Evolutionary conservation across 1,140 invertebrate species (phyloP).

Genomic region (Euborellia annulipes): DNA sequence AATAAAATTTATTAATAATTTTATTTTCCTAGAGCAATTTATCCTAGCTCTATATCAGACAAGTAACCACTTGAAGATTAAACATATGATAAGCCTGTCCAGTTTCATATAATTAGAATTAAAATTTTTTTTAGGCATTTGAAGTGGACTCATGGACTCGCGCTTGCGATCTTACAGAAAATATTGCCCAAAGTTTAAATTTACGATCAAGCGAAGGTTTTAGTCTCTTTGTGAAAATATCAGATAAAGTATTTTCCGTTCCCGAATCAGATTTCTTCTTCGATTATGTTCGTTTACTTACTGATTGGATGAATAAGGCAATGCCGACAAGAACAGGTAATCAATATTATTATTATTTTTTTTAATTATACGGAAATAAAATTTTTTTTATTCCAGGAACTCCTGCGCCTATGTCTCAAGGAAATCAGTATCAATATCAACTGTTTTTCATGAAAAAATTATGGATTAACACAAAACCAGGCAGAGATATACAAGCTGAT

Average conservation of each 20-base stretch:
- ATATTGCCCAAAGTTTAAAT: constrained; percentile 56
- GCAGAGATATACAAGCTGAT: constrained; percentile 76
- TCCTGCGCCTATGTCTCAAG: too few relatives aligned
- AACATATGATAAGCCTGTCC: too few relatives aligned
- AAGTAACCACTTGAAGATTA: too few relatives aligned
- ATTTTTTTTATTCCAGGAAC: constrained; percentile 10
- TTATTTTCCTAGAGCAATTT: too few relatives aligned
- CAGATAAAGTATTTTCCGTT: constrained; percentile 85
- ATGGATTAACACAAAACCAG: constrained; percentile 81
- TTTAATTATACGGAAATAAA: too few relatives aligned
- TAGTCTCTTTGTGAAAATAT: constrained; percentile 82
- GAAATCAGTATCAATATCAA: constrained; percentile 69
- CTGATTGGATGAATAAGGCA: constrained; percentile 75
- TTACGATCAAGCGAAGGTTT: constrained; percentile 71
- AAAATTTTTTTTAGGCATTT: constrained; percentile 32
- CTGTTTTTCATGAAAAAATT: constrained; percentile 96
- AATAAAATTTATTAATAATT: too few relatives aligned
- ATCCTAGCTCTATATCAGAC: too few relatives aligned
- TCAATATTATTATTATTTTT: constrained; percentile 4
- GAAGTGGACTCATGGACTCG: constrained; percentile 70
- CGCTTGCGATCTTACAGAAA: constrained; percentile 70
- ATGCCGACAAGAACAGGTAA: constrained; percentile 54
- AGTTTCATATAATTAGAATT: constrained; percentile 3
- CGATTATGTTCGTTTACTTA: constrained; percentile 79
- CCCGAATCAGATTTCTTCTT: constrained; percentile 89